Base-by-base conservation (phyloP, 2,888 invertebrate genomes). In the Euplagia quadripunctaria region DNA sequence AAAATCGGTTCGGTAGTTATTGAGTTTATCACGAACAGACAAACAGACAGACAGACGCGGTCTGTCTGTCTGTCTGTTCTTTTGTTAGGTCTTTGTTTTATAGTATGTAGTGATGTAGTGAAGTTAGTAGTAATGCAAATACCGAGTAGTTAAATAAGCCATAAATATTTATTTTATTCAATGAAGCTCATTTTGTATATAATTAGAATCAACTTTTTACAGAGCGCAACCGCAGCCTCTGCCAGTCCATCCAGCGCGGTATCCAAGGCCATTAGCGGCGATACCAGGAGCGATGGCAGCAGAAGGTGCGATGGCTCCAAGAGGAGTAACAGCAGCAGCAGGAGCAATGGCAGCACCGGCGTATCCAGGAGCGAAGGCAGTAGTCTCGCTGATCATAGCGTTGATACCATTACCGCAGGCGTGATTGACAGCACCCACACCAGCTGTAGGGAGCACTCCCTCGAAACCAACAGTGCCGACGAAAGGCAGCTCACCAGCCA, bases 361-460 rank as follows among this genome's bases (percentile, higher is more conserved):
- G 52, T 42, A 64, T 17, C 14, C 52, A 16, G 82, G 74, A 64
- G 76, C 68, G 64, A 84, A 83, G 31, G 83, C 84, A 7, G 85
- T 77, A 7, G 42, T 3, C 1, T 58, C 58, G n/a, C 68, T 68
- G 5, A 58, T 42, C 68, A 58, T 68, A 11, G 43, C 46, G 43
- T 68, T 68, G 75, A 66, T 20, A 82, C 80, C 52, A 81, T 71
- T 79, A 1, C 92, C 92, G 55, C 92, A 91, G 4, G 89, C 87
- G 73, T 93, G 91, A 0, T 85, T 74, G 12, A 90, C 85, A 1
- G 79, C 81, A 41, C 89, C 90, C 63, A 82, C 75, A 5, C 93
- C 93, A 49, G 79, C 81, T 42, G 89, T 87, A 0, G 90, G 90
- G n/a, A 92, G 70, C 20, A 76, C 79, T 0, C 92, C 92, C 63